Percentiles rank a stretch among this genome's conserved stretches.
Conservation (phyloP, 1,140 invertebrate genomes). For the Chionoecetes opilio region DNA sequence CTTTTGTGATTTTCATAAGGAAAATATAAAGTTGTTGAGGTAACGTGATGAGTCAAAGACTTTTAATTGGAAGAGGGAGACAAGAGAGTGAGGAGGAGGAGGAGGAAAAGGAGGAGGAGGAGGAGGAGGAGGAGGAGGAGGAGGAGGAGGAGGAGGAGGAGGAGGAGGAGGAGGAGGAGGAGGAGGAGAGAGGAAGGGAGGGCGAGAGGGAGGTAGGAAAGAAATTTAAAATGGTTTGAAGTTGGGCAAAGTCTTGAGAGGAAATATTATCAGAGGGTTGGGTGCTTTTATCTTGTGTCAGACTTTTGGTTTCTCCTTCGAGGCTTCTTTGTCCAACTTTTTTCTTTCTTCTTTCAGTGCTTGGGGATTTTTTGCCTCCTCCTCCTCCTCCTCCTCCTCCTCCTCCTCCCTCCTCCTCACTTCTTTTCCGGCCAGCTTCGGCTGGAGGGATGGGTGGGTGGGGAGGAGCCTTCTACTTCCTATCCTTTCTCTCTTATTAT, state of each 20-base stretch:
- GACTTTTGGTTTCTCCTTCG: neutral
- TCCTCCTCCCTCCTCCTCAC: neutral
- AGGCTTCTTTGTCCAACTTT: slow-evolving; percentile 5
- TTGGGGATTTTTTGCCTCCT: neutral
- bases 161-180: neutral
- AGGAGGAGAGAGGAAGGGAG: neutral
- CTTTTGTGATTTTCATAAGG: neutral
- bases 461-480: neutral
- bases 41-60: neutral
- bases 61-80: slow-evolving; percentile 3
- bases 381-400: neutral
- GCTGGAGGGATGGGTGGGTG: neutral
- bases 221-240: neutral
- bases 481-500: too few species aligned
- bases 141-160: neutral
- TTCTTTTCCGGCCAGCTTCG: neutral
- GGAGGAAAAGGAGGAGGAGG: neutral
- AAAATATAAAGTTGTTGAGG: neutral
- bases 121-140: neutral
- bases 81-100: neutral
- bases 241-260: neutral
- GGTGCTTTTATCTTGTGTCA: slow-evolving; percentile 7
- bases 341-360: neutral
- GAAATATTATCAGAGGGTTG: slow-evolving; percentile 20
- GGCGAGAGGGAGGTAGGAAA: neutral